Evolutionary conservation across 2,888 invertebrate species (phyloP), one percentile per base, ranked within the genome.

Genomic region (Himalopsyche anomala): DNA sequence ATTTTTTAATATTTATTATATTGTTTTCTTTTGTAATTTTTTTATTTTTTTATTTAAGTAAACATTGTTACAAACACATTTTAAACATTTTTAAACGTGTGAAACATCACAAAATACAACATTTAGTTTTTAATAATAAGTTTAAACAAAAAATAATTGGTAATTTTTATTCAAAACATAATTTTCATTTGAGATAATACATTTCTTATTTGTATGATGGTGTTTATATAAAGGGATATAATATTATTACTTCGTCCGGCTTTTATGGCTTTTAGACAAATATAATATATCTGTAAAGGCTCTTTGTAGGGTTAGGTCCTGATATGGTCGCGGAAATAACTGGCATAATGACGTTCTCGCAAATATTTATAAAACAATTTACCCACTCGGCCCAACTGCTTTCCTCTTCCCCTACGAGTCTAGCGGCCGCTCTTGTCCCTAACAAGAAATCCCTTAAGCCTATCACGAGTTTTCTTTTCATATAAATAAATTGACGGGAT

Each of bases 341-440:
- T 45, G 80, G 80, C 42, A 45, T 83, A 83, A 86, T 83, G 86
- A 86, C 86, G 62, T 83, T 74, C 62, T 42, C 56, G 86, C 86
- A 86, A 86, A 86, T 86, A 86, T 86, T 86, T 86, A 86, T 83
- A 86, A 83, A 86, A 83, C 86, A 86, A 86, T 86, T 85, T 86
- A 42, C 54, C 86, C 15, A 36, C 56, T 62, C 38, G 28, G 69
- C 54, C 79, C 19, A 12, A 54, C 38, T 45, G 19, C 42, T 54
- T 38, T 74, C 19, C 56, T 74, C 74, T 51, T 36, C 83, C 36
- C 80, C 42, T 36, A 19, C 17, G 80, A 69, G 51, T 55, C 85
- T 80, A 45, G 74, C 54, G 36, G 81, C 56, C 62, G 69, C 85
- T 56, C 69, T 45, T 40, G 81, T 85, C 86, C 36, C 83, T 83